Percentiles rank a stretch among this genome's conserved stretches.
Conservation (phyloP, 2,113 vertebrate genomes). For the Gadus chalcogrammus region DNA sequence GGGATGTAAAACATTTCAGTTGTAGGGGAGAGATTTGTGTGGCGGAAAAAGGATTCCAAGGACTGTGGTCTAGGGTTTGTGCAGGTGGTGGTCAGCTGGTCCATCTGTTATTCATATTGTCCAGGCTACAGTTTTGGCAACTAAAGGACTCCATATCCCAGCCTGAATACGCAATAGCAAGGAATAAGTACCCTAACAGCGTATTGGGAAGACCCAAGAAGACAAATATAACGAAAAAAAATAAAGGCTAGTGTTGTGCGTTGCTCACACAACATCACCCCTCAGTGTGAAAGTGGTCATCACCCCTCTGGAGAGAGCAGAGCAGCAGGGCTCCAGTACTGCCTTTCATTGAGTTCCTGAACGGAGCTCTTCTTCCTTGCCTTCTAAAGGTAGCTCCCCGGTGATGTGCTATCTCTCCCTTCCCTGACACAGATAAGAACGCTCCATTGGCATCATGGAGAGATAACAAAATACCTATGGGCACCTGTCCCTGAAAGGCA, state of each 20-base stretch:
- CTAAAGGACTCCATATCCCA: too few relatives aligned
- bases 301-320: slow-evolving; percentile 21
- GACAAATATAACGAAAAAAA: too few relatives aligned
- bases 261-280: too few relatives aligned
- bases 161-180: too few relatives aligned
- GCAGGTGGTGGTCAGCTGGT: too few relatives aligned
- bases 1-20: too few relatives aligned
- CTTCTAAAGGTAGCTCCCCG: slow-evolving; percentile 31
- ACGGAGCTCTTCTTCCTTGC: slow-evolving; percentile 19
- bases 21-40: slow-evolving; percentile 16
- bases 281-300: neutral
- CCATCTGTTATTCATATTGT: too few relatives aligned
- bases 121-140: too few relatives aligned
- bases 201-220: too few relatives aligned
- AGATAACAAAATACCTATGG: slow-evolving; percentile 49
- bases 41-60: slow-evolving; percentile 6
- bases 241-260: neutral
- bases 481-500: slow-evolving; percentile 48
- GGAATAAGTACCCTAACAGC: too few relatives aligned
- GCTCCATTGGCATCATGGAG: slow-evolving; percentile 27
- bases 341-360: neutral
- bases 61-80: too few relatives aligned
- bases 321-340: slow-evolving; percentile 17
- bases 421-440: slow-evolving; percentile 44
- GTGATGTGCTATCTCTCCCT: slow-evolving; percentile 23